Evolutionary conservation across 1,140 invertebrate species (phyloP).

Genomic region (Sweltsa coloradensis): DNA sequence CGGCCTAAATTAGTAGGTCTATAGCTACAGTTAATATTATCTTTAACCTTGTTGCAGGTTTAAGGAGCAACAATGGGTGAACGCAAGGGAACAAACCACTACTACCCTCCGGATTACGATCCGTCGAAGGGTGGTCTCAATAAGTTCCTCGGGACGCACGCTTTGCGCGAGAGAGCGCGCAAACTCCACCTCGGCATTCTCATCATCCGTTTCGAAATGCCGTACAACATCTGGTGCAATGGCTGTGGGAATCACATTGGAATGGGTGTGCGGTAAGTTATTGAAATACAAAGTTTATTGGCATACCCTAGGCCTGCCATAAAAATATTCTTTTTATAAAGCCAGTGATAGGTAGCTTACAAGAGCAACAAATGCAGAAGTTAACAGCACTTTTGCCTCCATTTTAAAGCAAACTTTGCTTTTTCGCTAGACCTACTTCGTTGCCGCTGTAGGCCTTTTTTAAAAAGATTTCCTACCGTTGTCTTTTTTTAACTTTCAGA

Average conservation of each 20-base stretch:
- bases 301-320: not conserved
- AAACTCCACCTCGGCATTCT: conserved; percentile 94
- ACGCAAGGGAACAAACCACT: conserved; percentile 93
- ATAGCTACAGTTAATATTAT: no score
- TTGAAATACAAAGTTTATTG: no score
- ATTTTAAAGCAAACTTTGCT: no score
- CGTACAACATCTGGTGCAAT: conserved; percentile 99
- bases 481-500: no score
- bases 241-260: conserved; percentile 98
- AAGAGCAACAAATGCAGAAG: not conserved
- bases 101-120: conserved; percentile 98
- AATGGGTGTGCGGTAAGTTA: conserved; percentile 77
- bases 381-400: no score
- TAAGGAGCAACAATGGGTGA: conserved; percentile 67
- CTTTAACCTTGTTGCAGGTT: no score
- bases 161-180: conserved; percentile 83
- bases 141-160: conserved; percentile 89
- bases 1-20: no score
- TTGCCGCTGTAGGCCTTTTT: no score
- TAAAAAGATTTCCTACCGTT: no score
- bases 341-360: not conserved
- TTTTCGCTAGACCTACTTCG: no score
- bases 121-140: conserved; percentile 86
- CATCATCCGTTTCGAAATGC: conserved; percentile 99
- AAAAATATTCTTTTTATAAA: not conserved